phyloP scores from a whole-genome alignment of 92 coral and sea anemone genomes.

The Chrysogorgia sp. region DNA sequence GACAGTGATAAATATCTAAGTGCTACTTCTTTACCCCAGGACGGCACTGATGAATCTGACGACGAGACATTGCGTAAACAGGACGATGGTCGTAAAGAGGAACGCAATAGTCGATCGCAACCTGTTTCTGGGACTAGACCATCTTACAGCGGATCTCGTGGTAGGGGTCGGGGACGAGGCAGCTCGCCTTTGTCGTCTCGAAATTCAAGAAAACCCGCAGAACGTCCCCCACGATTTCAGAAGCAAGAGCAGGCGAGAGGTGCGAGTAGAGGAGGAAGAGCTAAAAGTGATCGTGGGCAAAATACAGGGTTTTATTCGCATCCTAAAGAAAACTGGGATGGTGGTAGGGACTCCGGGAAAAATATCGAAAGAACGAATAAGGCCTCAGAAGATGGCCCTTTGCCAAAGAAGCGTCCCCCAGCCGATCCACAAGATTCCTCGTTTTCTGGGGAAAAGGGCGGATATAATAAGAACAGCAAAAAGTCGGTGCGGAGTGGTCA shows the following conservation, averaged over 20 bases:
- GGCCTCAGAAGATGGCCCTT: constrained; percentile 28
- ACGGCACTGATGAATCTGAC: constrained; percentile 92
- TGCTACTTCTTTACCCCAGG: constrained; percentile 75
- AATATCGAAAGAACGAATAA: constrained; percentile 1
- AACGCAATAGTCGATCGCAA: constrained; percentile 36
- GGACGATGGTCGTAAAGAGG: constrained; percentile 18
- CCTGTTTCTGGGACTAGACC: constrained; percentile 59
- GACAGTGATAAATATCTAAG: constrained; percentile 77
- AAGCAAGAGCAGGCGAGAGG: constrained; percentile 77
- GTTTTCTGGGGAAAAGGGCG: not conserved
- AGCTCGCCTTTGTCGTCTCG: constrained; percentile 59
- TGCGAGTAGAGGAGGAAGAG: constrained; percentile 71
- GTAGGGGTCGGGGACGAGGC: constrained; percentile 60
- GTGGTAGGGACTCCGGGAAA: constrained; percentile 46
- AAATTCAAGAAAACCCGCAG: constrained; percentile 73
- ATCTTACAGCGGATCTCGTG: constrained; percentile 41
- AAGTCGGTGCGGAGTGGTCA: constrained; percentile 55
- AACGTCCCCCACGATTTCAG: constrained; percentile 96
- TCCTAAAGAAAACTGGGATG: constrained; percentile 87
- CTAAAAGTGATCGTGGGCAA: constrained; percentile 17
- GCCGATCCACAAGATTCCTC: constrained; percentile 7
- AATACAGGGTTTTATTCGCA: not conserved
- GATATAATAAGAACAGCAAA: constrained; percentile 2
- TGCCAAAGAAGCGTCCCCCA: constrained; percentile 33
- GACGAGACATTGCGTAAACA: constrained; percentile 65